Evolutionary conservation across 2,888 invertebrate species (phyloP), one percentile per base, ranked within the genome.

Genomic region (Leptinotarsa haldemani): DNA sequence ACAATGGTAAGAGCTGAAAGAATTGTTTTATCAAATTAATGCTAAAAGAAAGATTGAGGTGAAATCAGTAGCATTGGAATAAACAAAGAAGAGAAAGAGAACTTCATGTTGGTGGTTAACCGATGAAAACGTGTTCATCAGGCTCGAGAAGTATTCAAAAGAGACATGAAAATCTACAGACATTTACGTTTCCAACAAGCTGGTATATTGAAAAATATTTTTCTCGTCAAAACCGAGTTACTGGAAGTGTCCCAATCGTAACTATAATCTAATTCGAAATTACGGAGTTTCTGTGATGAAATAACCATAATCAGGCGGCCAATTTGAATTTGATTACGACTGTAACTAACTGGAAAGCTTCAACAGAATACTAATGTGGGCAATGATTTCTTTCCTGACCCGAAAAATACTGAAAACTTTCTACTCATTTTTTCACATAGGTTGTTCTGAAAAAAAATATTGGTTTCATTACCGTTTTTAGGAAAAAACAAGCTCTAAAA

Each of bases 251-350:
- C 20, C 18, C 12, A 50, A 4, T 50, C 20, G 18, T 56, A 22
- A 56, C 12, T 56, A 56, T 56, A 18, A 20, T 20, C 18, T 56
- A 7, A 56, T 56, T 56, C 22, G 20, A 56, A 56, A 20, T 56
- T 20, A 20, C 56, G 20, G 12, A 56, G 56, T 56, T 56, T 56
- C 22, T 20, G 20, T 56, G 56, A 56, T 56, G 56, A 56, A 20
- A 56, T 13, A 20, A 20, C 18, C 56, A 20, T 13, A 56, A 56
- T 56, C 20, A 56, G 56, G 56, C 56, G 56, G 18, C 18, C 13
- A 13, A 56, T 20, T 20, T 56, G 56, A 56, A 56, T 18, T 56
- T 20, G 56, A 20, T 56, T 9, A 56, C 18, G 20, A 56, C 20
- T 22, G 13, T 20, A 56, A 20, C 20, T 56, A 56, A 56, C 56